phyloP scores from a whole-genome alignment of 2,888 invertebrate species.

The Epistrophe eligans region DNA sequence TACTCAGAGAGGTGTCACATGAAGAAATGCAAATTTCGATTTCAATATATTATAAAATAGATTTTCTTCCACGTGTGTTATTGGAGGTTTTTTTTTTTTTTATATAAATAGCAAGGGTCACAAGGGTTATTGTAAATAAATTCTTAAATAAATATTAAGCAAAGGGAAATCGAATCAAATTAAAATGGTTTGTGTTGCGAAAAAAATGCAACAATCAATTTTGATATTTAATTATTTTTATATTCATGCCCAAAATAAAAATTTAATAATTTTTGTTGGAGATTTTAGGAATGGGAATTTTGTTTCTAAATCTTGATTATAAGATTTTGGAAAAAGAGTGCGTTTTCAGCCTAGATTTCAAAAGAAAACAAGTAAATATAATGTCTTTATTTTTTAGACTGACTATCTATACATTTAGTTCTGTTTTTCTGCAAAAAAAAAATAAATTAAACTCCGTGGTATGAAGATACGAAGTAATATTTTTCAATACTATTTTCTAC shows the following conservation, averaged over 20 bases:
- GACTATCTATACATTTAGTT: no score
- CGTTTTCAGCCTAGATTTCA: no score
- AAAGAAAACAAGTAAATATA: no score
- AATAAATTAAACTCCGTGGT: no score
- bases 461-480: no score
- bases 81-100: conserved; percentile 6
- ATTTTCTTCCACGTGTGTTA: conserved; percentile 22
- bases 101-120: background rate
- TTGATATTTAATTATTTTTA: background rate
- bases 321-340: no score
- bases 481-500: no score
- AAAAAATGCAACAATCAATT: background rate
- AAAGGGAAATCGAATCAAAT: conserved; percentile 1
- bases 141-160: background rate
- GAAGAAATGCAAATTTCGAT: conserved; percentile 66
- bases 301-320: no score
- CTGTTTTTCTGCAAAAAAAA: no score
- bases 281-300: no score
- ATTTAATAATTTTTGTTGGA: no score
- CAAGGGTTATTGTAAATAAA: conserved; percentile 27
- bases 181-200: background rate
- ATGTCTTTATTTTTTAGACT: no score
- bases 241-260: background rate
- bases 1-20: conserved; percentile 8
- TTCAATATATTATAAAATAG: conserved; percentile 23